Percentiles rank a stretch among this genome's conserved stretches.
Conservation (phyloP, 2,797 vertebrate species). For the Hydrophis major region DNA sequence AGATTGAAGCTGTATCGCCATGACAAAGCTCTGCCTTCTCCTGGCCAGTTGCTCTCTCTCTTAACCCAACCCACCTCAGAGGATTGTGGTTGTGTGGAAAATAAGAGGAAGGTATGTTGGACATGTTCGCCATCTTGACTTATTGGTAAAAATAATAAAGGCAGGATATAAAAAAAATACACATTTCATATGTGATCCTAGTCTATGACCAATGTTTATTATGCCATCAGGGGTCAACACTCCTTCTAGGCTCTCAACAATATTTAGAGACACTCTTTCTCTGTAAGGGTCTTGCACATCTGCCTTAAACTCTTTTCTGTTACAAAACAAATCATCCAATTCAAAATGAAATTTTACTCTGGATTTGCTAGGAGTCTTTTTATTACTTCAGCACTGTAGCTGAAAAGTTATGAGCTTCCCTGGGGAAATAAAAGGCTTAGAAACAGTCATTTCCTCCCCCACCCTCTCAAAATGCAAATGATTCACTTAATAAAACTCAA, state of each 20-base stretch:
- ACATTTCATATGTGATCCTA: neutral
- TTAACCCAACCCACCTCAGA: neutral
- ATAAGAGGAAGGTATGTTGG: neutral
- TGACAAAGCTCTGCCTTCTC: no score
- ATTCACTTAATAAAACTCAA: neutral
- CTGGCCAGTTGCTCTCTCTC: neutral
- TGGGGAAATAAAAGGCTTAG: neutral
- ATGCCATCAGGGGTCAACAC: neutral
- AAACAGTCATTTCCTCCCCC: neutral
- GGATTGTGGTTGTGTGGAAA: neutral
- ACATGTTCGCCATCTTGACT: neutral
- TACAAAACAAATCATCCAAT: neutral
- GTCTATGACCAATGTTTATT: neutral
- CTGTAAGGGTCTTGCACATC: neutral
- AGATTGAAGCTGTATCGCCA: no score
- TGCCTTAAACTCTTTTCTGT: neutral
- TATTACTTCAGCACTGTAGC: neutral
- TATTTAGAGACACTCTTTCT: neutral
- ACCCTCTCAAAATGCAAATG: neutral
- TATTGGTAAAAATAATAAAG: neutral
- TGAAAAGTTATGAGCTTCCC: conserved; percentile 5
- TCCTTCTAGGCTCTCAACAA: neutral
- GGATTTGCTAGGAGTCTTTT: neutral
- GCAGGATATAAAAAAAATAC: neutral
- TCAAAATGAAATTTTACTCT: neutral